A percentile compares a stretch with the other conserved stretches of the same genome.
Conservation (phyloP, 2,113 vertebrate genomes). For the Nestor notabilis region DNA sequence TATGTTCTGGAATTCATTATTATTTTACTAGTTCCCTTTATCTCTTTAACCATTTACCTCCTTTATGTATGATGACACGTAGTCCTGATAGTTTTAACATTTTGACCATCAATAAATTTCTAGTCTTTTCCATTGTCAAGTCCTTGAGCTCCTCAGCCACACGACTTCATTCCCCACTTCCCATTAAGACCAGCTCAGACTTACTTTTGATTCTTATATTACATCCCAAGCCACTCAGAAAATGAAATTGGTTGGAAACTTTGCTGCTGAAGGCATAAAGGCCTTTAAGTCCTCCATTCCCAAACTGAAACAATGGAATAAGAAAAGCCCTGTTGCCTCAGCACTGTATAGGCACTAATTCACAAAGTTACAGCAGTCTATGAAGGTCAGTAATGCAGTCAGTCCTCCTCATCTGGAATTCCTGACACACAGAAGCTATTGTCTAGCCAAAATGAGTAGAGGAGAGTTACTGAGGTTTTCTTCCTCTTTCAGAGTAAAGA, state of each 20-base stretch:
- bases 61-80: rapidly evolving
- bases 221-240: background rate
- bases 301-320: conserved; percentile 19
- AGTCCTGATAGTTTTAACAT: background rate
- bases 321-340: conserved; percentile 29
- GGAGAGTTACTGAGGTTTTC: background rate
- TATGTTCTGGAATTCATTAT: background rate
- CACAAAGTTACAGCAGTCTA: background rate
- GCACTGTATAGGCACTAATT: background rate
- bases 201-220: background rate
- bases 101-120: background rate
- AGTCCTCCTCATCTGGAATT: conserved; percentile 60
- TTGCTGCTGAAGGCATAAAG: background rate
- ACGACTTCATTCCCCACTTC: rapidly evolving
- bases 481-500: conserved; percentile 50
- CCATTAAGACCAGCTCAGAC: background rate
- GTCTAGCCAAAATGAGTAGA: background rate
- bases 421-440: conserved; percentile 47
- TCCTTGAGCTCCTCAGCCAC: background rate
- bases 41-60: background rate
- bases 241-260: background rate
- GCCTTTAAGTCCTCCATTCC: background rate
- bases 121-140: rapidly evolving
- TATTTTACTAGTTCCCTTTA: background rate
- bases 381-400: conserved; percentile 55